A percentile compares a stretch with the other conserved stretches of the same genome.
Conservation (phyloP, 2,113 vertebrate genomes). For the Psettodes erumei region DNA sequence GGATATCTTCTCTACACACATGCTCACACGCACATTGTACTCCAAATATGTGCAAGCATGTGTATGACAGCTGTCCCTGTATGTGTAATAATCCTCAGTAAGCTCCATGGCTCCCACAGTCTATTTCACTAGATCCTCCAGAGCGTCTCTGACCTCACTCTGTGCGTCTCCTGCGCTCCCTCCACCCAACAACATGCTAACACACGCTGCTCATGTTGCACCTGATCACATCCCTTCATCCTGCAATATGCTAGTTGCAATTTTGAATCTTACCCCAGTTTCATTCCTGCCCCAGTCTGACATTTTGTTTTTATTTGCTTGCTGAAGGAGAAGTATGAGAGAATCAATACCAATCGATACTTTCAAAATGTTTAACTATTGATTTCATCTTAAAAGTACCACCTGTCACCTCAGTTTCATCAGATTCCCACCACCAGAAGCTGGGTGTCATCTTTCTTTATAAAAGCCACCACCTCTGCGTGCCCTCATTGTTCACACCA, state of each 20-base stretch:
- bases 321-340: neutral
- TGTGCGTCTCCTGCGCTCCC: conserved; percentile 28
- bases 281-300: neutral
- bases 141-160: conserved; percentile 59
- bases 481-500: no score
- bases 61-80: conserved; percentile 69
- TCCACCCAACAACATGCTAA: conserved; percentile 2
- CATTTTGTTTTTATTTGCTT: neutral
- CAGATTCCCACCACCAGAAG: no score
- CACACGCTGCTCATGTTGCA: conserved; percentile 5
- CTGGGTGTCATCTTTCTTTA: no score
- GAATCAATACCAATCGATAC: neutral
- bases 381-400: neutral
- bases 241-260: neutral
- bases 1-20: conserved; percentile 36
- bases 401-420: no score
- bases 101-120: conserved; percentile 70
- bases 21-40: conserved; percentile 2
- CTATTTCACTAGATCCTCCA: conserved; percentile 63
- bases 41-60: conserved; percentile 55
- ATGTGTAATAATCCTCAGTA: conserved; percentile 70
- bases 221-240: neutral
- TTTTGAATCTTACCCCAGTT: neutral
- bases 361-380: neutral
- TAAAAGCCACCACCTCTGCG: no score